phyloP scores from a whole-genome alignment of 1,140 invertebrate species.

The Medauroidea extradentata region DNA sequence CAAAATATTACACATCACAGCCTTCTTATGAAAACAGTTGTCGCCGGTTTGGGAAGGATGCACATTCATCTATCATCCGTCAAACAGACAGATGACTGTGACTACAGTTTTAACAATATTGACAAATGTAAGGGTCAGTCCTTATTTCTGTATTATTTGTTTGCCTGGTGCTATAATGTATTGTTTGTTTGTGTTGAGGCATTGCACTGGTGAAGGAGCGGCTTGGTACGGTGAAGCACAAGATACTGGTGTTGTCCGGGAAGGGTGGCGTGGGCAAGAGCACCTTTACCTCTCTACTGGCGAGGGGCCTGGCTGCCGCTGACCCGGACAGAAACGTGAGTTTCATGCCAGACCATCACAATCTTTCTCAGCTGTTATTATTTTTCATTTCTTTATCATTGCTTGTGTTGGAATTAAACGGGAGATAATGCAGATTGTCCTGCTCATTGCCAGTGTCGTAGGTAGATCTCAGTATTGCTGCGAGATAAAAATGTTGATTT shows the following conservation, averaged over 20 bases:
- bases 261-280: constrained; percentile 98
- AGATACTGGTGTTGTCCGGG: constrained; percentile 89
- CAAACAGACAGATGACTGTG: no score
- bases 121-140: not conserved
- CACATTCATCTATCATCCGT: no score
- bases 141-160: not conserved
- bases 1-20: no score
- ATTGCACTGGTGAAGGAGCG: constrained; percentile 68
- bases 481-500: no score
- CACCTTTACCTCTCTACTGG: constrained; percentile 83
- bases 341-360: constrained; percentile 15
- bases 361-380: not conserved
- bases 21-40: no score
- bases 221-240: constrained; percentile 76
- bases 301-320: constrained; percentile 70
- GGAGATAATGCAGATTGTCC: no score
- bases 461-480: no score
- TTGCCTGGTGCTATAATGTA: no score
- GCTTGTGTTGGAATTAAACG: not conserved
- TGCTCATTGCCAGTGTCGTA: no score
- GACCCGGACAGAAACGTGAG: constrained; percentile 66
- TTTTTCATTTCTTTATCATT: not conserved
- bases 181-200: constrained; percentile 42
- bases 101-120: no score
- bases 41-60: no score